Percentiles rank a stretch among this genome's conserved stretches.
phyloP scores from a whole-genome alignment of 1,140 invertebrate species.

The Dendroctonus valens region DNA sequence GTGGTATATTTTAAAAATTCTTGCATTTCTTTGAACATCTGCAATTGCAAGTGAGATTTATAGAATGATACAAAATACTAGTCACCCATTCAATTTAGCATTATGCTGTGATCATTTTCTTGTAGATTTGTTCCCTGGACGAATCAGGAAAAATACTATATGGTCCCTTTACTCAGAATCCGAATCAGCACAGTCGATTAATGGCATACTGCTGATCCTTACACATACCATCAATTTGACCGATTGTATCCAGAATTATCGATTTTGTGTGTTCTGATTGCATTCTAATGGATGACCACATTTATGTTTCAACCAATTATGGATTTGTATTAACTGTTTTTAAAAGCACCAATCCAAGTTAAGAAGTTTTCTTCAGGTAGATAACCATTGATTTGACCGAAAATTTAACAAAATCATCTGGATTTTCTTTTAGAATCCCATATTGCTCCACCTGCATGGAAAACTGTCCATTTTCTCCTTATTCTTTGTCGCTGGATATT shows the following conservation, averaged over 20 bases:
- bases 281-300: slow-evolving; percentile 35
- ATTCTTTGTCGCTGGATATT: slow-evolving; percentile 44
- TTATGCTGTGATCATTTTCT: neutral
- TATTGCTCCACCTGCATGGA: slow-evolving; percentile 40
- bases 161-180: slow-evolving; percentile 39
- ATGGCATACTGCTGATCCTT: slow-evolving; percentile 34
- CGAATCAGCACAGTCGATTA: slow-evolving; percentile 16
- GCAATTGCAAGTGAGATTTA: slow-evolving; percentile 6
- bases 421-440: slow-evolving; percentile 31
- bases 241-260: slow-evolving; percentile 38
- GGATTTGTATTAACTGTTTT: slow-evolving; percentile 43
- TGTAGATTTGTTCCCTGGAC: slow-evolving; percentile 44
- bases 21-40: too few species aligned
- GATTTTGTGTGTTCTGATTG: slow-evolving; percentile 46
- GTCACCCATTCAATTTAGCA: neutral
- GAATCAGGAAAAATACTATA: slow-evolving; percentile 41
- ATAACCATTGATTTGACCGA: slow-evolving; percentile 24
- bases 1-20: too few species aligned
- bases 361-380: slow-evolving; percentile 41
- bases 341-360: slow-evolving; percentile 37
- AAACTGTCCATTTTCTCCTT: slow-evolving; percentile 44
- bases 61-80: neutral
- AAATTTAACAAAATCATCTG: slow-evolving; percentile 2
- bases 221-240: slow-evolving; percentile 36
- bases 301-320: slow-evolving; percentile 47